phyloP scores from a whole-genome alignment of 2,888 invertebrate genomes.

The Pristionchus exspectatus region DNA sequence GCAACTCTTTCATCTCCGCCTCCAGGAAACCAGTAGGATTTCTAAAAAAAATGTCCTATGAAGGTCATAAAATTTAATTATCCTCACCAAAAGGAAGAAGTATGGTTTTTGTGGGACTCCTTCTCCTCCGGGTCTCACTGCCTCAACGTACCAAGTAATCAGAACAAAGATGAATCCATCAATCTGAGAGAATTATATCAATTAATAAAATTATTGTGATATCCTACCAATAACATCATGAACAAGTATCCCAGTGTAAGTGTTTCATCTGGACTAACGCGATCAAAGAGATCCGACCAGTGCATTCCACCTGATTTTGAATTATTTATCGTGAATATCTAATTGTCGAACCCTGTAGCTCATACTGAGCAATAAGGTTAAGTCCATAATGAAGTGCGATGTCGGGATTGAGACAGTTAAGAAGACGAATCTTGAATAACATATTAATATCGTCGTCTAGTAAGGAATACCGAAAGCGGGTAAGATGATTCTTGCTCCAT shows the following conservation, averaged over 20 bases:
- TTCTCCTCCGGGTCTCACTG: constrained; percentile 90
- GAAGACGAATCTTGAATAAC: constrained; percentile 56
- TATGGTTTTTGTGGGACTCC: constrained; percentile 88
- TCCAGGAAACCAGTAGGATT: constrained; percentile 73
- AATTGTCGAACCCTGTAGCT: constrained; percentile 63
- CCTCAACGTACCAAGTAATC: constrained; percentile 90
- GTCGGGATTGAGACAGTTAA: constrained; percentile 74
- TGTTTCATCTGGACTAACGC: constrained; percentile 66
- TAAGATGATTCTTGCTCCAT: not conserved
- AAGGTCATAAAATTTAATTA: not conserved
- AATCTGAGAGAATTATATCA: constrained; percentile 44
- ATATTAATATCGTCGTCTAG: not conserved
- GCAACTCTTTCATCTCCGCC: constrained; percentile 34
- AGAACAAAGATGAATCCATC: constrained; percentile 84
- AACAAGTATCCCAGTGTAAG: constrained; percentile 69
- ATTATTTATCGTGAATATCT: not conserved
- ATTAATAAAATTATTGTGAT: not conserved
- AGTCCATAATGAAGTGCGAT: constrained; percentile 69
- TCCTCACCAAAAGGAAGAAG: constrained; percentile 86
- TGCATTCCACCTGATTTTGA: constrained; percentile 66
- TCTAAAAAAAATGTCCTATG: constrained; percentile 58
- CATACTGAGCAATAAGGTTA: constrained; percentile 68
- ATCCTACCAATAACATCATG: constrained; percentile 61
- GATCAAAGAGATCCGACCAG: constrained; percentile 65
- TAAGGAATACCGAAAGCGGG: constrained; percentile 1